A percentile compares a stretch with the other conserved stretches of the same genome.
These are phyloP conservation scores for Schizothorax lantsangensis DNA, from an alignment of 2,797 vertebrate species.

Conservation along the genomic window DNA sequence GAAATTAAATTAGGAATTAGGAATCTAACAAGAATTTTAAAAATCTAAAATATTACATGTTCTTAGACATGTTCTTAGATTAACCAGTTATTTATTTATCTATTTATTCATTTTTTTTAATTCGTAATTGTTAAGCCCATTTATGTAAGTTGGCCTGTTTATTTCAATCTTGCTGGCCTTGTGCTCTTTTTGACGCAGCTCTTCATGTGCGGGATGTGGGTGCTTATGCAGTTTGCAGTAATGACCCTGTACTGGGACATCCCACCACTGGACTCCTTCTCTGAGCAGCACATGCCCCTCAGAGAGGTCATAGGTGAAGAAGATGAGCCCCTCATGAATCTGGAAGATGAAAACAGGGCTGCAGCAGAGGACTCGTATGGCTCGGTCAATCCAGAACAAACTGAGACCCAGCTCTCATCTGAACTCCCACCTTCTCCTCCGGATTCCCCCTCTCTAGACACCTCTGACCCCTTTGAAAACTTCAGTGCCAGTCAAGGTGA, in stretches of 20 bases:
- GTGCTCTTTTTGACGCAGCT: conserved; percentile 69
- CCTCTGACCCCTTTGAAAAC: conserved; percentile 68
- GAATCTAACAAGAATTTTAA: neutral
- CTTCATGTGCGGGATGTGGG: conserved; percentile 86
- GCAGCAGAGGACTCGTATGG: conserved; percentile 65
- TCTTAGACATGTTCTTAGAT: neutral
- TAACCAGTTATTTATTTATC: neutral
- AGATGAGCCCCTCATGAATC: conserved; percentile 63
- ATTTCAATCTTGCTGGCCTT: neutral
- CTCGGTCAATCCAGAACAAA: conserved; percentile 61
- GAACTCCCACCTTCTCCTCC: conserved; percentile 29
- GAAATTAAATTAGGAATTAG: neutral
- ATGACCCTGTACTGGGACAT: conserved; percentile 80
- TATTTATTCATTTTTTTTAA: too few relatives aligned
- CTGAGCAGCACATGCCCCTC: conserved; percentile 31
- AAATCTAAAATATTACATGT: too few relatives aligned
- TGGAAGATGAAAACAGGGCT: conserved; percentile 59
- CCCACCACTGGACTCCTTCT: conserved; percentile 61
- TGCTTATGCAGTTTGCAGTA: conserved; percentile 79
- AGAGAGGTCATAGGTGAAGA: conserved; percentile 66
- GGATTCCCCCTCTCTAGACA: neutral
- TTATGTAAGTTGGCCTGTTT: neutral
- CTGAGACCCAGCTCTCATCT: conserved; percentile 43
- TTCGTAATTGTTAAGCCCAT: too few relatives aligned
- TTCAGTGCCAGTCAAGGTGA: conserved; percentile 76